A percentile compares a stretch with the other conserved stretches of the same genome.
Evolutionary conservation across 2,113 vertebrate species (phyloP).

Genomic region (Atractosteus spatula): DNA sequence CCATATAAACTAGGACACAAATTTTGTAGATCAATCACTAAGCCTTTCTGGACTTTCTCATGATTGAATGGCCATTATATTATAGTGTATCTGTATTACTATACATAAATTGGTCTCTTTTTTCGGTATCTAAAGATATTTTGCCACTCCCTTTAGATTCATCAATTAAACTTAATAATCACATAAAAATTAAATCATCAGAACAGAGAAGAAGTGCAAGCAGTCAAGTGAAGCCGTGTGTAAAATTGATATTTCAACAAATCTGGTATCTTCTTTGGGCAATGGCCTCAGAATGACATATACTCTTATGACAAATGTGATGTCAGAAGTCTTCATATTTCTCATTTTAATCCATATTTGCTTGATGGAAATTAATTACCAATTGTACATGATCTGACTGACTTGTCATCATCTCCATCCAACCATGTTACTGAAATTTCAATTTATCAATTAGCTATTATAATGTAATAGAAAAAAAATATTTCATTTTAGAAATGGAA

Average conservation of each 20-base stretch:
- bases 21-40: slow-evolving; percentile 46
- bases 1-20: slow-evolving; percentile 51
- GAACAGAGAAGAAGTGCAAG: slow-evolving; percentile 58
- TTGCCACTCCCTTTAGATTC: slow-evolving; percentile 60
- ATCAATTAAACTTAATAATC: slow-evolving; percentile 82
- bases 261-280: slow-evolving; percentile 69
- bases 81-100: slow-evolving; percentile 17
- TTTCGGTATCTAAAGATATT: slow-evolving; percentile 62
- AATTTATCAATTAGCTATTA: not conserved
- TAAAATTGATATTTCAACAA: slow-evolving; percentile 84
- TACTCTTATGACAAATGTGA: slow-evolving; percentile 43
- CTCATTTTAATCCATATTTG: slow-evolving; percentile 31
- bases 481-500: too few species aligned
- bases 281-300: slow-evolving; percentile 39
- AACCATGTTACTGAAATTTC: not conserved
- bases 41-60: slow-evolving; percentile 43
- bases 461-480: not conserved
- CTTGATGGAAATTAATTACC: slow-evolving; percentile 20
- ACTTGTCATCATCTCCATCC: not conserved
- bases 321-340: slow-evolving; percentile 21
- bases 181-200: slow-evolving; percentile 75
- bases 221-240: slow-evolving; percentile 83
- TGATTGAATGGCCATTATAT: slow-evolving; percentile 31
- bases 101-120: slow-evolving; percentile 43
- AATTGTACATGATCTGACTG: slow-evolving; percentile 23